Percentiles rank a stretch among this genome's conserved stretches.
These are phyloP conservation scores for Lanistes nyassanus DNA, from an alignment of 1,140 invertebrate species.

Conservation along the genomic window DNA sequence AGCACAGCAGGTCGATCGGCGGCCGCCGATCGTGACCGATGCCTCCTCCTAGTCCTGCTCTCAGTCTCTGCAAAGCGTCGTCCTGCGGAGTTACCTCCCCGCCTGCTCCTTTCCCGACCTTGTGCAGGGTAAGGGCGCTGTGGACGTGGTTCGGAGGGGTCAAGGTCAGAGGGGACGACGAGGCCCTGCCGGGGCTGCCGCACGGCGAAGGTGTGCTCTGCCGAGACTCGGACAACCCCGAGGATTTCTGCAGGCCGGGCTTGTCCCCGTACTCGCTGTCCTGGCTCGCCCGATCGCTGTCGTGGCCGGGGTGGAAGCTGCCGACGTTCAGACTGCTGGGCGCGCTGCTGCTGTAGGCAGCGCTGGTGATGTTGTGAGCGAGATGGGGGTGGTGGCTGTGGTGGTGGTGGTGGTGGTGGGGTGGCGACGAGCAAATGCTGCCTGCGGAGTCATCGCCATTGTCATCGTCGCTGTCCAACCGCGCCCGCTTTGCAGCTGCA, in stretches of 20 bases:
- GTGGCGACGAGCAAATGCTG: conserved; percentile 7
- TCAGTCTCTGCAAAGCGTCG: too few species aligned
- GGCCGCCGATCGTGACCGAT: conserved; percentile 42
- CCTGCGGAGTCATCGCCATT: conserved; percentile 5
- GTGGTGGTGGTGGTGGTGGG: conserved; percentile 8
- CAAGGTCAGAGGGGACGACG: too few species aligned
- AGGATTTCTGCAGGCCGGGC: conserved; percentile 5
- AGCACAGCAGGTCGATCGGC: conserved; percentile 79
- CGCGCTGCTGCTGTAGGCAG: conserved; percentile 20
- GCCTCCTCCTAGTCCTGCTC: too few species aligned
- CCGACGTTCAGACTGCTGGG: not conserved
- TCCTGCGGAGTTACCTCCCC: too few species aligned
- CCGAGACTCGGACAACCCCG: conserved; percentile 8
- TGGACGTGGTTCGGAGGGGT: too few species aligned
- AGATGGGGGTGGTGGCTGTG: conserved; percentile 19
- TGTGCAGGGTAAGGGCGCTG: too few species aligned
- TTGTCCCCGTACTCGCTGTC: too few species aligned
- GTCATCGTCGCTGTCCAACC: conserved; percentile 23
- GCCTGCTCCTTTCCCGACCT: too few species aligned
- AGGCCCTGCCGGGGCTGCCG: conserved; percentile 12
- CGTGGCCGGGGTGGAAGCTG: not conserved
- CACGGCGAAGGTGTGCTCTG: too few species aligned
- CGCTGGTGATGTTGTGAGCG: conserved; percentile 3
- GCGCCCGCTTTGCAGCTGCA: conserved; percentile 33
- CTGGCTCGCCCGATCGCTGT: too few species aligned